Percentiles rank a stretch among this genome's conserved stretches.
Conservation (phyloP, 2,113 vertebrate genomes). For the Ceratotherium simum region DNA sequence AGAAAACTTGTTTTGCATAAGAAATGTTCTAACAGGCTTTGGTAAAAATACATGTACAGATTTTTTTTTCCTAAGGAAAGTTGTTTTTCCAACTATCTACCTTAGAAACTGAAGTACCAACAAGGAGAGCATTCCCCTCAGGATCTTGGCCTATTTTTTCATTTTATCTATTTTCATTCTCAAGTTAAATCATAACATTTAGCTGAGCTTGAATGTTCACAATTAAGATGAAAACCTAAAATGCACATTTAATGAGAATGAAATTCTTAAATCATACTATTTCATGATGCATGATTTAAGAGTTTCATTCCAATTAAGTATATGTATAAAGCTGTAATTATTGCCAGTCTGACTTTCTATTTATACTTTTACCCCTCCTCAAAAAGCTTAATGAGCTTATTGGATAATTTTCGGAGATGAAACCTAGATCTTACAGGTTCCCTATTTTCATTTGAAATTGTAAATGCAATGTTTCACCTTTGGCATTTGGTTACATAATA, state of each 20-base stretch:
- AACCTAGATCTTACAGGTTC: slow-evolving; percentile 51
- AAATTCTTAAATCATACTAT: slow-evolving; percentile 70
- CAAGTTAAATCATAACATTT: slow-evolving; percentile 66
- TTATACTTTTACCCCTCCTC: slow-evolving; percentile 60
- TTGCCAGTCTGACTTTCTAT: slow-evolving; percentile 57
- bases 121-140: not conserved
- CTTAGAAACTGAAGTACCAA: slow-evolving; percentile 23
- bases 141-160: not conserved
- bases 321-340: slow-evolving; percentile 59
- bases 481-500: slow-evolving; percentile 54
- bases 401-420: slow-evolving; percentile 71
- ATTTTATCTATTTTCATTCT: slow-evolving; percentile 53
- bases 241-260: slow-evolving; percentile 63
- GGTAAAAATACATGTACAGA: not conserved
- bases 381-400: slow-evolving; percentile 75
- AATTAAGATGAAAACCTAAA: slow-evolving; percentile 56
- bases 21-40: slow-evolving; percentile 24
- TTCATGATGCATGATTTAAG: slow-evolving; percentile 69
- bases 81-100: not conserved
- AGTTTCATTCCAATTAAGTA: slow-evolving; percentile 68
- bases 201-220: slow-evolving; percentile 40
- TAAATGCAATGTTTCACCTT: slow-evolving; percentile 63
- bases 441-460: slow-evolving; percentile 69
- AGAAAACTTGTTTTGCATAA: not conserved
- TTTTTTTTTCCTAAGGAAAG: not conserved